These are phyloP conservation scores for Diprion similis DNA, from an alignment of 1,140 invertebrate genomes.

Conservation along the genomic window DNA sequence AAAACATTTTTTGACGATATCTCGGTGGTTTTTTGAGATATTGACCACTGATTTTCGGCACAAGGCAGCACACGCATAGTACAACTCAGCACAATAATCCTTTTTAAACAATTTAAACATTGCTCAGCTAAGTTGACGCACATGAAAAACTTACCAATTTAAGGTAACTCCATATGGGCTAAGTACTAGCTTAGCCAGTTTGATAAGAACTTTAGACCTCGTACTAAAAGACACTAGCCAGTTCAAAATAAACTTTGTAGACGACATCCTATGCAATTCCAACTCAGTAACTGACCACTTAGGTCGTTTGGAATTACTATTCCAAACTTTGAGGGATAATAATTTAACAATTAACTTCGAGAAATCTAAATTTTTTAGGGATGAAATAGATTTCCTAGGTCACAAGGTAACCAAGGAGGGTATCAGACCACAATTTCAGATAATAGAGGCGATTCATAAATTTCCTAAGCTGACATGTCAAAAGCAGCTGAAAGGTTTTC, in stretches of 20 bases:
- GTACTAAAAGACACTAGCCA: conserved; percentile 18
- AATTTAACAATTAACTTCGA: conserved; percentile 37
- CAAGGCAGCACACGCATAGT: too few species aligned
- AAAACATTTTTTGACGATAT: too few species aligned
- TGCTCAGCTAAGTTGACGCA: too few species aligned
- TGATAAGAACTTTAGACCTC: conserved; percentile 27
- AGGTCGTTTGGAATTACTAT: conserved; percentile 23
- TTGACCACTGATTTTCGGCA: too few species aligned
- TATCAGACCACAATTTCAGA: too few species aligned
- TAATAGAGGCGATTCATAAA: neutral
- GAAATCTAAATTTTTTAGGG: conserved; percentile 42
- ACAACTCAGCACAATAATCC: too few species aligned
- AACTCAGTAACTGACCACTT: conserved; percentile 32
- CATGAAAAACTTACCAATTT: conserved; percentile 41
- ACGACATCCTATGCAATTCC: conserved; percentile 36
- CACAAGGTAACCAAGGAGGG: conserved; percentile 43
- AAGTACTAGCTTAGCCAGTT: conserved; percentile 44
- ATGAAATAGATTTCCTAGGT: conserved; percentile 52
- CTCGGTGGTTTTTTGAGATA: too few species aligned
- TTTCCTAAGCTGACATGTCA: neutral
- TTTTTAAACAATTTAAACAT: too few species aligned
- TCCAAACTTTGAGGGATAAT: conserved; percentile 26
- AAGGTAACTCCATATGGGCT: conserved; percentile 45
- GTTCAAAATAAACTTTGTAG: conserved; percentile 31
- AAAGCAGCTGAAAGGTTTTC: conserved; percentile 43